Evolutionary conservation across 2,113 vertebrate genomes (phyloP).

Genomic region (Trogon surrucura): DNA sequence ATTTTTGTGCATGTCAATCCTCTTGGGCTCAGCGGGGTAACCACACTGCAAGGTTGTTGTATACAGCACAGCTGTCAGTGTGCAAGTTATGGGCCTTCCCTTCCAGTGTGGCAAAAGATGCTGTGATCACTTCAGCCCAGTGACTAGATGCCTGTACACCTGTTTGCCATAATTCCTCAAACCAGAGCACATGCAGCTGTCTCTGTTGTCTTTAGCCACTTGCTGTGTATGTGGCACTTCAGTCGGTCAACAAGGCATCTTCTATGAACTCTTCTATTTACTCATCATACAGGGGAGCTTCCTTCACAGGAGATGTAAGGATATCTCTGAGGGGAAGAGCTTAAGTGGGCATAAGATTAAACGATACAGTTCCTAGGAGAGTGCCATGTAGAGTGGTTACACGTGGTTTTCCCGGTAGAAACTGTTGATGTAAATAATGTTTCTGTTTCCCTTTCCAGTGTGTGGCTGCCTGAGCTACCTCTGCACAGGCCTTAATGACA

Average conservation of each 20-base stretch:
- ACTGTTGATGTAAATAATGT: not conserved
- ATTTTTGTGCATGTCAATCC: not conserved
- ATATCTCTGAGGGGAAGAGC: too few relatives aligned
- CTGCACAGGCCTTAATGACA: too few relatives aligned
- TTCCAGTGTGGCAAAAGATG: not conserved
- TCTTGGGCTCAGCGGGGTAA: not conserved
- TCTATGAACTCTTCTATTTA: not conserved
- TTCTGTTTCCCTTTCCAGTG: not conserved
- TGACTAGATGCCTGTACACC: not conserved
- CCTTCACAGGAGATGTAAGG: not conserved
- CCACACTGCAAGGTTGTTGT: not conserved
- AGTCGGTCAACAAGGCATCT: not conserved
- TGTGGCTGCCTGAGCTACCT: too few relatives aligned
- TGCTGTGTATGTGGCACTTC: too few relatives aligned
- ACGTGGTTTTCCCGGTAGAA: not conserved
- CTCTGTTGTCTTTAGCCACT: too few relatives aligned
- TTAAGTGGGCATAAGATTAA: not conserved
- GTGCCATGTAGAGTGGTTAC: not conserved
- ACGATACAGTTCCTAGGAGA: not conserved
- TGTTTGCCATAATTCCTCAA: not conserved
- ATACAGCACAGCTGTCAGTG: not conserved
- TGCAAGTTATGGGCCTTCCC: not conserved
- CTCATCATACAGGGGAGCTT: not conserved
- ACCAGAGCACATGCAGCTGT: not conserved
- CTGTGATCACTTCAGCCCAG: not conserved